Base-by-base conservation (phyloP, 2,113 vertebrate species). In the Gallinago paraguaiae region DNA sequence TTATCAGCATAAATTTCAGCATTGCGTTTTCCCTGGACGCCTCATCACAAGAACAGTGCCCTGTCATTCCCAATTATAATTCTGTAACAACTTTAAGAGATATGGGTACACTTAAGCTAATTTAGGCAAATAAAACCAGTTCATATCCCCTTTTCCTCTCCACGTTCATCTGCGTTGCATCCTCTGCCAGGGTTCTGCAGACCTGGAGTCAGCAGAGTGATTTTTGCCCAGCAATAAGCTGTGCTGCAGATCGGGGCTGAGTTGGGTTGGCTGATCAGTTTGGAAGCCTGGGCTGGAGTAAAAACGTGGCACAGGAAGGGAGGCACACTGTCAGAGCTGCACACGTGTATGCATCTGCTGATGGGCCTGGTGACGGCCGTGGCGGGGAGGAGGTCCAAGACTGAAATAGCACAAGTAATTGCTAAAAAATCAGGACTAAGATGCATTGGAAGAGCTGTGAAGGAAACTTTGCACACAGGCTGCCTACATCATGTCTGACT, bases 111-210 rank as follows among this genome's bases (percentile, higher is more conserved):
- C 90, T 92, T 63, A 69, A 76, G 64, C 28, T 60, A 76, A 80
- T 63, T 78, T 50, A 51, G 20, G 37, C n/a, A 57, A 83, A 31
- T 41, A 88, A 64, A 7, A 46, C 19, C 8, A 50, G 41, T 24
- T 56, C 30, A 53, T 16, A 37, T n/a, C 8, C 14, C 9, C 16
- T 89, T 61, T 50, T 45, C 48, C 13, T 51, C 35, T 74, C 27
- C 37, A 33, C 0, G 0, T 71, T 72, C 53, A 87, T 50, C 41
- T 59, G 18, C 0, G 0, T 24, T 63, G 64, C 54, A n/a, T 59
- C 23, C n/a, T 56, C 35, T 92, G 63, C 63, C 59, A 85, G 12
- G n/a, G 28, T 20, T 41, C 28, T 54, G 51, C 37, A 63, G 50
- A 70, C 9, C 11, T 37, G 41, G 41, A 72, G 4, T 20, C 59